phyloP scores from a whole-genome alignment of 2,797 vertebrate species.

The Zenarchopterus dispar region DNA sequence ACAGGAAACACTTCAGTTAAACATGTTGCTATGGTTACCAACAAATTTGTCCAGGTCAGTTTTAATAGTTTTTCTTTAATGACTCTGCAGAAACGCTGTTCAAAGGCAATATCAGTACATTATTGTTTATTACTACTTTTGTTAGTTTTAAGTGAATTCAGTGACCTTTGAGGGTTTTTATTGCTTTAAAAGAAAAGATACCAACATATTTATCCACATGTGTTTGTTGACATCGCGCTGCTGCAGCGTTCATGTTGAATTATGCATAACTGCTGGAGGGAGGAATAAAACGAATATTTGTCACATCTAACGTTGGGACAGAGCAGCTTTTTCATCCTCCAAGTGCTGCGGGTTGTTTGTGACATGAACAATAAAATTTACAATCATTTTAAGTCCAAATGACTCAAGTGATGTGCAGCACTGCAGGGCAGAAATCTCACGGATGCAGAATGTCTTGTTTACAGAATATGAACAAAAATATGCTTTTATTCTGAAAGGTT shows the following conservation, averaged over 20 bases:
- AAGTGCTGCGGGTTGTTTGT: not conserved
- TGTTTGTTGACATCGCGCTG: constrained; percentile 24
- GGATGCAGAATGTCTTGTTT: not conserved
- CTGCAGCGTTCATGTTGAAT: constrained; percentile 22
- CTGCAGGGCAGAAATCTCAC: not conserved
- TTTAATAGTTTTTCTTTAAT: no score
- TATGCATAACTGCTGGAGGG: constrained; percentile 36
- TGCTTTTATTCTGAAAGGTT: not conserved
- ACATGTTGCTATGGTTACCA: no score
- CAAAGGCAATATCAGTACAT: no score
- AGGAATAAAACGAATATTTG: constrained; percentile 19
- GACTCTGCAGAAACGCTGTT: no score
- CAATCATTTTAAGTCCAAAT: not conserved
- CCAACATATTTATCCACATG: not conserved
- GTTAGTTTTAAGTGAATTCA: no score
- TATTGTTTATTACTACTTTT: no score
- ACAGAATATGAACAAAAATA: constrained; percentile 3
- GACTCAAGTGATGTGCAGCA: not conserved
- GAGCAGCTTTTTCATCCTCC: constrained; percentile 6
- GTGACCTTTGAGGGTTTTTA: no score
- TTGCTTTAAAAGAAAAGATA: no score
- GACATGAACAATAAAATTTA: no score
- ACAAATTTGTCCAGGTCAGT: no score
- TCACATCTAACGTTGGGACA: constrained; percentile 27
- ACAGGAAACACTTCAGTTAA: no score